These are phyloP conservation scores for Hydractinia echinata DNA, from an alignment of 30 jellyfish, hydroid and myxozoan genomes.

Conservation along the genomic window DNA sequence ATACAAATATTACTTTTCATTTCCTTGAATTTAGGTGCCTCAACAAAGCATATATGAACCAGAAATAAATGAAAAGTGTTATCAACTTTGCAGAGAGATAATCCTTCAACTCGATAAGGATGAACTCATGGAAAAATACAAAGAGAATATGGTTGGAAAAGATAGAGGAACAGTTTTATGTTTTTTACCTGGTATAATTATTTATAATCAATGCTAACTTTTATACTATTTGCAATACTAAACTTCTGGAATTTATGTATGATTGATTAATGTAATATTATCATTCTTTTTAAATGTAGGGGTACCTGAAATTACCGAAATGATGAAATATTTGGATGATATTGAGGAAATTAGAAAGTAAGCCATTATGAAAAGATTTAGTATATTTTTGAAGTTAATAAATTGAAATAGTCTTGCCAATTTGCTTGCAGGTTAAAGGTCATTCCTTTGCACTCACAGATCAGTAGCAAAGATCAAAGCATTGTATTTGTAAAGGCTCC, in stretches of 20 bases:
- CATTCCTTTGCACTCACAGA: constrained; percentile 86
- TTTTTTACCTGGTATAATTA: constrained; percentile 80
- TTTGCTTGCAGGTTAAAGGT: constrained; percentile 57
- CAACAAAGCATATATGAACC: constrained; percentile 62
- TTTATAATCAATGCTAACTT: not conserved
- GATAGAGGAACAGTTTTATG: constrained; percentile 87
- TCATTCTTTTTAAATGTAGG: constrained; percentile 26
- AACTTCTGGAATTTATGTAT: too few species aligned
- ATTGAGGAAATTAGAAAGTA: constrained; percentile 21
- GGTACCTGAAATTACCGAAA: constrained; percentile 67
- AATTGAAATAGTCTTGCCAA: not conserved
- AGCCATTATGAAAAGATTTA: too few species aligned
- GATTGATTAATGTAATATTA: too few species aligned
- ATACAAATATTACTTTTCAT: not conserved
- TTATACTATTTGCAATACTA: too few species aligned
- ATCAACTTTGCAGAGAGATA: constrained; percentile 62
- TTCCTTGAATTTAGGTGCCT: constrained; percentile 49
- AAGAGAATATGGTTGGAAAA: constrained; percentile 32
- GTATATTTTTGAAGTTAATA: too few species aligned
- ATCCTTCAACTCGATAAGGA: constrained; percentile 60
- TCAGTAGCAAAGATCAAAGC: constrained; percentile 76
- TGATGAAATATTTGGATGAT: constrained; percentile 66
- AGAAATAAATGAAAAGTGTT: constrained; percentile 52
- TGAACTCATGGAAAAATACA: constrained; percentile 44
- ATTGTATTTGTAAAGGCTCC: constrained; percentile 60